Conservation (phyloP, 2,888 invertebrate genomes). For the Lithodes maja region DNA sequence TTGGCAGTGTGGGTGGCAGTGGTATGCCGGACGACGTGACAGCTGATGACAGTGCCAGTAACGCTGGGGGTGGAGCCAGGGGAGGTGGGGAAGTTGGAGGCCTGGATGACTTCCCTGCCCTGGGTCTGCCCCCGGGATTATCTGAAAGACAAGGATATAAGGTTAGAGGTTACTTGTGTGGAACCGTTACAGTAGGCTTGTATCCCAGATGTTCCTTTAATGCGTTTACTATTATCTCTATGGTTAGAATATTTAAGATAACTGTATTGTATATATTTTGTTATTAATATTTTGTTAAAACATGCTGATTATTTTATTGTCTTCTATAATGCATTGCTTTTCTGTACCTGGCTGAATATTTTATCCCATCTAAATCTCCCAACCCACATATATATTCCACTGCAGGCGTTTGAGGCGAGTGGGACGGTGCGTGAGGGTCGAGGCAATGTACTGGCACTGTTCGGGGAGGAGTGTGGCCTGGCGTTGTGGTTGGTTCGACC, state of each 20-base stretch:
- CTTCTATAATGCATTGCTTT: too few relatives aligned
- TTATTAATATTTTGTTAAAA: background rate
- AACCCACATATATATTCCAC: background rate
- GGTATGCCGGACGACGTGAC: conserved; percentile 35
- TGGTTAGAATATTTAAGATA: too few relatives aligned
- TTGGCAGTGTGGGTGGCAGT: background rate
- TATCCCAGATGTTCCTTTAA: too few relatives aligned
- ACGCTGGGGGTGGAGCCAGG: conserved; percentile 26
- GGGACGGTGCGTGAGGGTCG: conserved; percentile 33
- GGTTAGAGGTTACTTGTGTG: conserved; percentile 8
- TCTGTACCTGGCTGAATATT: too few relatives aligned
- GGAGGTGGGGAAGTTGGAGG: conserved; percentile 15
- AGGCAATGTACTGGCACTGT: conserved; percentile 58
- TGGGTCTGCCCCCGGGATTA: conserved; percentile 51
- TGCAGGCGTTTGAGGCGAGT: conserved; percentile 61
- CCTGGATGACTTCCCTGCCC: conserved; percentile 56
- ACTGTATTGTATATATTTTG: too few relatives aligned
- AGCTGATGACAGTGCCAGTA: conserved; percentile 64
- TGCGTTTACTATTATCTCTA: too few relatives aligned
- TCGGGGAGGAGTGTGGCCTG: conserved; percentile 67
- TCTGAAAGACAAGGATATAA: conserved; percentile 59
- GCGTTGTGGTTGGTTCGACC: conserved; percentile 67
- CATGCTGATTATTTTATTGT: background rate
- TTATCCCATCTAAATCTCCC: too few relatives aligned
- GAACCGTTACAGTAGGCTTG: too few relatives aligned